Evolutionary conservation across 2,888 invertebrate genomes (phyloP).

Genomic region (Gortyna flavago): DNA sequence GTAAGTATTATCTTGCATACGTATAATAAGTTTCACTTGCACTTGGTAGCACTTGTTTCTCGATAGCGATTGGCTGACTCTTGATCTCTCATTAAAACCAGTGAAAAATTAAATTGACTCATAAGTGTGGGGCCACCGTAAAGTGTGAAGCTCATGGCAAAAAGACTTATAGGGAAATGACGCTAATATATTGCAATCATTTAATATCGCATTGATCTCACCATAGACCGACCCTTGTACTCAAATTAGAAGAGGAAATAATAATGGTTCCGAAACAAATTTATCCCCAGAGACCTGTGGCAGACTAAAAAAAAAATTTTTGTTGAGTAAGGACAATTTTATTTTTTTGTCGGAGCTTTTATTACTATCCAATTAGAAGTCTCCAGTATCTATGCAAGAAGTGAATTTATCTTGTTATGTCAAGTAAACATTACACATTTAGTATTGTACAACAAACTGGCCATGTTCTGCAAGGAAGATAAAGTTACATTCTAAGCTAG

Average conservation of each 20-base stretch:
- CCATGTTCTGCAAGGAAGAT: slow-evolving; percentile 42
- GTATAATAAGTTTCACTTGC: slow-evolving; percentile 18
- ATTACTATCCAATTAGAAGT: slow-evolving; percentile 12
- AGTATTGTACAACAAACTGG: slow-evolving; percentile 54
- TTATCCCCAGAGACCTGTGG: too few species aligned
- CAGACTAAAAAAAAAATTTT: too few species aligned
- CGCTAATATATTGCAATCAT: slow-evolving; percentile 17
- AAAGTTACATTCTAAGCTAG: slow-evolving; percentile 52
- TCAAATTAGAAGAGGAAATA: slow-evolving; percentile 10
- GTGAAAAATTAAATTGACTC: slow-evolving; percentile 57
- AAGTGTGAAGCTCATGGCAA: slow-evolving; percentile 49
- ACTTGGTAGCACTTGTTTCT: slow-evolving; percentile 22
- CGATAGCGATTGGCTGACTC: slow-evolving; percentile 42
- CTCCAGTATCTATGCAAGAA: background rate
- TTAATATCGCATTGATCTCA: slow-evolving; percentile 6
- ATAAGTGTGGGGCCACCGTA: slow-evolving; percentile 50
- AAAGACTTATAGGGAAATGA: slow-evolving; percentile 13
- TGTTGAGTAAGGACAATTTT: too few species aligned
- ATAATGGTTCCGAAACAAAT: too few species aligned
- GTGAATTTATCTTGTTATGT: slow-evolving; percentile 34
- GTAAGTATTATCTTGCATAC: slow-evolving; percentile 14
- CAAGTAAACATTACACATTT: slow-evolving; percentile 42
- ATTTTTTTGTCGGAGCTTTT: too few species aligned
- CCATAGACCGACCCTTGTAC: background rate
- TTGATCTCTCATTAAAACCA: slow-evolving; percentile 52